Conservation (phyloP, 1,140 invertebrate genomes). For the Pomacea maculata region DNA sequence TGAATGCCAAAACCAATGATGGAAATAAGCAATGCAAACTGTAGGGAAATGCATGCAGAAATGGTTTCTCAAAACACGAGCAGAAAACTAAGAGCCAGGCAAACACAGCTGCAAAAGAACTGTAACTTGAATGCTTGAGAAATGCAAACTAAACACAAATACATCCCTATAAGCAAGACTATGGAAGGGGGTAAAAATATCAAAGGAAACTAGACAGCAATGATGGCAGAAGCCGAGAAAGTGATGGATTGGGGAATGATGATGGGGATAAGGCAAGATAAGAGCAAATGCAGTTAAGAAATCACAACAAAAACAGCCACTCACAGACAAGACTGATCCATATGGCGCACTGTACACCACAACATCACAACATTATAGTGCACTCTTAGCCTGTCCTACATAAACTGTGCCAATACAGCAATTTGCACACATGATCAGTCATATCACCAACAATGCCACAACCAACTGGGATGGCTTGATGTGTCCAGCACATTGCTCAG, state of each 20-base stretch:
- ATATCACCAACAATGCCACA: slow-evolving; percentile 11
- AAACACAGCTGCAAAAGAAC: background rate
- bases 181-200: no score
- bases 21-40: slow-evolving; percentile 1
- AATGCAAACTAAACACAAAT: background rate
- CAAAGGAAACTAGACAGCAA: background rate
- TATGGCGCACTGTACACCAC: slow-evolving; percentile 8
- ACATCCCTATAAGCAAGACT: background rate
- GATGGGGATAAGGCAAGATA: background rate
- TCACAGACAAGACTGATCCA: background rate
- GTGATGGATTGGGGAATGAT: background rate
- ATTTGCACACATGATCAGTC: background rate
- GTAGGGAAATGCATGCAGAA: background rate
- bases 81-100: slow-evolving; percentile 3
- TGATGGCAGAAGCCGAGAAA: background rate
- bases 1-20: no score
- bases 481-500: background rate
- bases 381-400: slow-evolving; percentile 5
- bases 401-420: background rate
- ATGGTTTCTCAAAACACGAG: background rate
- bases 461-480: slow-evolving; percentile 1
- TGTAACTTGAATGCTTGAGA: background rate
- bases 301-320: background rate
- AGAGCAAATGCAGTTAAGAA: background rate
- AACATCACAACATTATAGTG: slow-evolving; percentile 22